These are phyloP conservation scores for Choloepus hoffmanni DNA, from an alignment of 2,113 vertebrate species.

Conservation along the genomic window DNA sequence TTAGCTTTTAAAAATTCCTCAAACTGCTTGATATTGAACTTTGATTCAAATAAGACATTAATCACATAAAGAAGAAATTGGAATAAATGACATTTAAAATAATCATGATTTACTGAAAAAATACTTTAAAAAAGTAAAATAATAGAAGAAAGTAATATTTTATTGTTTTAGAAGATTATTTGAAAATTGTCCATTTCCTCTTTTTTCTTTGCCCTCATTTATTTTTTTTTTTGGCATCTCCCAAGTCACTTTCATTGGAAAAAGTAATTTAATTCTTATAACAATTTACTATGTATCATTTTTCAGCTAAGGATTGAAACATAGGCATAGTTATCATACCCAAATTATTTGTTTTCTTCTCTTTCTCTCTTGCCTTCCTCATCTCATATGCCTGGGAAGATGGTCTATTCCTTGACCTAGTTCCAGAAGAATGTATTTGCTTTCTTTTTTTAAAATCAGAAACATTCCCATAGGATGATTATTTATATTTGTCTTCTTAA, in stretches of 20 bases:
- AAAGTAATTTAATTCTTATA: background rate
- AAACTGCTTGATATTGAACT: constrained; percentile 45
- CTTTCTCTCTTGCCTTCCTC: background rate
- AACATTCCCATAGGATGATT: background rate
- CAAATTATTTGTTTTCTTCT: background rate
- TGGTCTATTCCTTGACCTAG: constrained; percentile 42
- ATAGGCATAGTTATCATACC: background rate
- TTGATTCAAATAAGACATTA: constrained; percentile 12
- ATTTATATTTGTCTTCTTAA: constrained; percentile 40
- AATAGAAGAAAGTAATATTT: constrained; percentile 4
- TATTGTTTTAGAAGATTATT: constrained; percentile 14
- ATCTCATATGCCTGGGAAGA: background rate
- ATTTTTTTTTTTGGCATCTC: background rate
- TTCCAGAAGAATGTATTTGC: background rate
- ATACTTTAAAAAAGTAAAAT: constrained; percentile 6
- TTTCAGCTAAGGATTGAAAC: background rate
- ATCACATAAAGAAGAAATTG: background rate
- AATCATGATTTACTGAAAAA: background rate
- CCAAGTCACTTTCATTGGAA: background rate
- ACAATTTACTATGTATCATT: background rate
- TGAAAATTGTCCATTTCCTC: constrained; percentile 33
- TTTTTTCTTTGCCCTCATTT: background rate
- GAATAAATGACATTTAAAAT: background rate
- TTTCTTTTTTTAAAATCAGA: background rate
- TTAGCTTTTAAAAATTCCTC: constrained; percentile 55